phyloP scores from a whole-genome alignment of 2,113 vertebrate species.

The Pseudorectes ferrugineus region DNA sequence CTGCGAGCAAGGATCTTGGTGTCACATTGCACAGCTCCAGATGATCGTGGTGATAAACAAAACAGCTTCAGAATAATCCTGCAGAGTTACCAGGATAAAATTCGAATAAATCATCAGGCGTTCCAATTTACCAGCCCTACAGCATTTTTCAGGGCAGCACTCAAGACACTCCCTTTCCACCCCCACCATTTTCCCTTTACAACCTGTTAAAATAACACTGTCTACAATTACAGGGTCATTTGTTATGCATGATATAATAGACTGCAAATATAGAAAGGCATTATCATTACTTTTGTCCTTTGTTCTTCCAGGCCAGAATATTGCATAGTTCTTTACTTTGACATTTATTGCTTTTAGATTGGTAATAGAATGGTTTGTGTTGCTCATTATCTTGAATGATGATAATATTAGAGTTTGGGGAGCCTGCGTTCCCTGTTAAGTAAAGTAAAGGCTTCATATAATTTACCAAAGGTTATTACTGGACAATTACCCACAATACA shows the following conservation, averaged over 20 bases:
- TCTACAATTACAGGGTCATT: constrained; percentile 70
- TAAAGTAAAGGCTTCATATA: constrained; percentile 70
- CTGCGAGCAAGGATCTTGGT: not conserved
- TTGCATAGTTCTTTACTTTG: constrained; percentile 80
- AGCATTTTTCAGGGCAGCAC: constrained; percentile 10
- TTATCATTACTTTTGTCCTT: constrained; percentile 78
- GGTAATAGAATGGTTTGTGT: constrained; percentile 78
- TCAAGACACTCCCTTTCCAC: not conserved
- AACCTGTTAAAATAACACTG: constrained; percentile 69
- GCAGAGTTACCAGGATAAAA: not conserved
- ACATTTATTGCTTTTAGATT: constrained; percentile 80
- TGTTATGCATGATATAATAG: constrained; percentile 76
- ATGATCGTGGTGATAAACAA: not conserved
- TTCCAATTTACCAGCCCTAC: not conserved
- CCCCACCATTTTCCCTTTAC: constrained; percentile 1
- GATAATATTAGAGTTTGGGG: constrained; percentile 73
- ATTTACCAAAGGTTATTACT: constrained; percentile 78
- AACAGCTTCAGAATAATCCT: not conserved
- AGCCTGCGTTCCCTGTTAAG: constrained; percentile 68
- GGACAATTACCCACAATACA: constrained; percentile 78
- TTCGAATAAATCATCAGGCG: not conserved
- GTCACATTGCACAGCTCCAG: not conserved
- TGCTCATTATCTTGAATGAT: constrained; percentile 81
- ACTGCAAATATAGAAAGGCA: constrained; percentile 74
- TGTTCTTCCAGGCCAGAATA: constrained; percentile 75